Conservation (phyloP, 37 sponge, comb jelly and placozoan genomes). For the Beroe forskalii region DNA sequence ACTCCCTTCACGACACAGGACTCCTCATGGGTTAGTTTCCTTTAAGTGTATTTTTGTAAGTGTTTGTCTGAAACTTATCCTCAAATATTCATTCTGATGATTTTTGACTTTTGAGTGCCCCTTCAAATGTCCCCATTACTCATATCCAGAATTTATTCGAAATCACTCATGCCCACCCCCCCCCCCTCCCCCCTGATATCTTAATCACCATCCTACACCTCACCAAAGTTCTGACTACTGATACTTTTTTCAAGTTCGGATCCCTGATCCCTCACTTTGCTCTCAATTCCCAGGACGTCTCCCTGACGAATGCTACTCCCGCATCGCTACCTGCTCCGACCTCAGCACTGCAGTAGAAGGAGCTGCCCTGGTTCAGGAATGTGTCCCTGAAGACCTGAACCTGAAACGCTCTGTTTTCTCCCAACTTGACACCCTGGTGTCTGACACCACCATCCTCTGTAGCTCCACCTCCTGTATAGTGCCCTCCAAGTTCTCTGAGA, state of each 20-base stretch:
- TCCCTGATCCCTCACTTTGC: too few species aligned
- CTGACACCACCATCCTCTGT: slow-evolving; percentile 74
- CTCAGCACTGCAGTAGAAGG: slow-evolving; percentile 73
- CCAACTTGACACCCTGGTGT: slow-evolving; percentile 73
- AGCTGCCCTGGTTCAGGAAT: slow-evolving; percentile 87
- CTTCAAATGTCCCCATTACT: too few species aligned
- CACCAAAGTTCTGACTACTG: too few species aligned
- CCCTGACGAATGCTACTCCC: slow-evolving; percentile 66
- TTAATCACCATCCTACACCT: too few species aligned
- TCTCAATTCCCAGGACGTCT: slow-evolving; percentile 65
- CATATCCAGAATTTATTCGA: too few species aligned
- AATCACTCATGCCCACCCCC: too few species aligned
- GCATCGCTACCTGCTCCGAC: slow-evolving; percentile 56
- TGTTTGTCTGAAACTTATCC: too few species aligned
- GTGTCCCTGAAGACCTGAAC: slow-evolving; percentile 86
- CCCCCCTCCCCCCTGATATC: too few species aligned
- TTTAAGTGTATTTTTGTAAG: too few species aligned
- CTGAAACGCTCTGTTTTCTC: slow-evolving; percentile 83
- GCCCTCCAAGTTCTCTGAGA: slow-evolving; percentile 79
- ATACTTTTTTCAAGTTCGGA: too few species aligned
- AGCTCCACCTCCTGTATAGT: slow-evolving; percentile 92
- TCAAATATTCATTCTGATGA: too few species aligned
- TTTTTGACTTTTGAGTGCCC: too few species aligned
- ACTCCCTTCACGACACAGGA: slow-evolving; percentile 68
- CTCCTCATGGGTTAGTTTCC: slow-evolving; percentile 66